Conservation (phyloP, 2,113 vertebrate species). For the Syngnathus scovelli region DNA sequence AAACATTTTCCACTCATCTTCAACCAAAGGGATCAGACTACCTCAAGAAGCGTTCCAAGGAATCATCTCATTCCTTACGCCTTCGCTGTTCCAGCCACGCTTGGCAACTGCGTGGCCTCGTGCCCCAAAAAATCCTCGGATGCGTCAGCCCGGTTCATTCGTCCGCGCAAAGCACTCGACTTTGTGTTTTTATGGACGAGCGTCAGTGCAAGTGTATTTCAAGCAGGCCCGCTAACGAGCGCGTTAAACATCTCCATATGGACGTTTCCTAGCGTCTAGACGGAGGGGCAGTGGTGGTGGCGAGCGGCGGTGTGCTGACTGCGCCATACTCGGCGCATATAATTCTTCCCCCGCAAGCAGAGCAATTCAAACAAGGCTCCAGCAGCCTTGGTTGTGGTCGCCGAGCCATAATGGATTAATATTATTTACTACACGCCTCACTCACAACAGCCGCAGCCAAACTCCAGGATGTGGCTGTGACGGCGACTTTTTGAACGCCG, state of each 20-base stretch:
- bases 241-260: slow-evolving; percentile 75
- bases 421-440: slow-evolving; percentile 60
- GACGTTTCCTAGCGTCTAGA: slow-evolving; percentile 63
- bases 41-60: slow-evolving; percentile 52
- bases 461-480: slow-evolving; percentile 56
- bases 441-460: slow-evolving; percentile 32
- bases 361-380: slow-evolving; percentile 55
- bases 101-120: slow-evolving; percentile 34
- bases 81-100: slow-evolving; percentile 40
- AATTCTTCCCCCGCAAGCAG: slow-evolving; percentile 55
- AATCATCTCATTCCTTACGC: slow-evolving; percentile 51
- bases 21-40: slow-evolving; percentile 48
- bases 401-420: slow-evolving; percentile 49
- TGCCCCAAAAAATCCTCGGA: slow-evolving; percentile 51
- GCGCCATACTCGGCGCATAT: slow-evolving; percentile 55
- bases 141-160: slow-evolving; percentile 62
- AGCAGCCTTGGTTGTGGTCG: slow-evolving; percentile 44
- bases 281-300: slow-evolving; percentile 63
- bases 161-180: slow-evolving; percentile 55
- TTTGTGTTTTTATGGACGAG: slow-evolving; percentile 73
- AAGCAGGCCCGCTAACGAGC: slow-evolving; percentile 73
- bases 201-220: slow-evolving; percentile 72
- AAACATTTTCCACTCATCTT: slow-evolving; percentile 58
- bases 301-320: slow-evolving; percentile 62
- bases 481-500: slow-evolving; percentile 7